Conservation (phyloP, 2,888 invertebrate genomes). For the Sinelater perroti region DNA sequence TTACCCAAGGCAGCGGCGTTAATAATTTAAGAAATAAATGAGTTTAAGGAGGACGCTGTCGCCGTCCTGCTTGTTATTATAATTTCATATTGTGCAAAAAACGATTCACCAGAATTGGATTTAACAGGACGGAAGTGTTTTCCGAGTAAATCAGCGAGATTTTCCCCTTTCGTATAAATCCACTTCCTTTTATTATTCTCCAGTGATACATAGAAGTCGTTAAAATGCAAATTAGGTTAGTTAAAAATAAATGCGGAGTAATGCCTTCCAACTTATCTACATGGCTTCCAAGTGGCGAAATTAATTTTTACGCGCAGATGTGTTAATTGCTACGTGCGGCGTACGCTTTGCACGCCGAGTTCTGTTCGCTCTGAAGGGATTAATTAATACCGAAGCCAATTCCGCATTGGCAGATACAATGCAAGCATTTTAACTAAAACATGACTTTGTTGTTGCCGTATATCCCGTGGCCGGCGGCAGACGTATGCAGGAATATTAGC, state of each 20-base stretch:
- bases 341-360: slow-evolving; percentile 9
- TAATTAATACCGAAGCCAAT: slow-evolving; percentile 32
- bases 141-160: slow-evolving; percentile 34
- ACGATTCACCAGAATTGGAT: slow-evolving; percentile 24
- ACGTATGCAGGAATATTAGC: slow-evolving; percentile 36
- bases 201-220: slow-evolving; percentile 36
- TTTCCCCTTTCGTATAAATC: slow-evolving; percentile 36
- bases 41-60: slow-evolving; percentile 13
- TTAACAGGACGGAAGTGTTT: slow-evolving; percentile 33
- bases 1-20: slow-evolving; percentile 6
- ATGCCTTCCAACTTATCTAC: slow-evolving; percentile 31
- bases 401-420: slow-evolving; percentile 21
- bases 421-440: slow-evolving; percentile 27
- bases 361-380: slow-evolving; percentile 18
- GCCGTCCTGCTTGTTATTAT: slow-evolving; percentile 17
- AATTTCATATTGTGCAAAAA: slow-evolving; percentile 25
- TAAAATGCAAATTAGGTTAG: slow-evolving; percentile 38
- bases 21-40: slow-evolving; percentile 18
- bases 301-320: slow-evolving; percentile 19
- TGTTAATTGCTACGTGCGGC: slow-evolving; percentile 6
- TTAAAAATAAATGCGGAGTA: slow-evolving; percentile 32
- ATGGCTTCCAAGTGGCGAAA: slow-evolving; percentile 5
- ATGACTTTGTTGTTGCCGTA: slow-evolving; percentile 34
- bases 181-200: slow-evolving; percentile 39
- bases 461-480: slow-evolving; percentile 25